Conservation (phyloP, 2,797 vertebrate genomes). For the Helostoma temminkii region DNA sequence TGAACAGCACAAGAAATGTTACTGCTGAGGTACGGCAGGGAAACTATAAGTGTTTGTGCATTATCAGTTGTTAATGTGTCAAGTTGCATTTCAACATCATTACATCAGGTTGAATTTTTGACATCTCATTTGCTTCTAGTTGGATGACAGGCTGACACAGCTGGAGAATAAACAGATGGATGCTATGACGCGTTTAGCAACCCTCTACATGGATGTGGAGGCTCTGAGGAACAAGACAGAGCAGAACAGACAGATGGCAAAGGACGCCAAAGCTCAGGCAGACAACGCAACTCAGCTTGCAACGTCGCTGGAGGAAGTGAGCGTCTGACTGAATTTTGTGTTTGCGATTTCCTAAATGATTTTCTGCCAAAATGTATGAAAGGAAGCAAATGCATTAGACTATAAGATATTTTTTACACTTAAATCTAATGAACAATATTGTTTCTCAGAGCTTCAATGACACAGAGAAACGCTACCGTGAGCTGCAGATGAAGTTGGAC, state of each 20-base stretch:
- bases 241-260: slow-evolving; percentile 76
- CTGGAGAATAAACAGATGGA: slow-evolving; percentile 83
- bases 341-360: neutral
- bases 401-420: neutral
- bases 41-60: neutral
- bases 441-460: slow-evolving; percentile 80
- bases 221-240: slow-evolving; percentile 78
- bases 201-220: slow-evolving; percentile 77
- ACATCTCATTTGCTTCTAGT: slow-evolving; percentile 60
- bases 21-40: slow-evolving; percentile 68
- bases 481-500: slow-evolving; percentile 81
- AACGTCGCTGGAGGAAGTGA: slow-evolving; percentile 80
- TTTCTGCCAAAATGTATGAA: neutral
- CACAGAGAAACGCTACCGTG: slow-evolving; percentile 74
- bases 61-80: neutral
- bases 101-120: too few species aligned
- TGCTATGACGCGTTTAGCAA: slow-evolving; percentile 79
- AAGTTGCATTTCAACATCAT: slow-evolving; percentile 3
- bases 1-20: slow-evolving; percentile 74
- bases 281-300: slow-evolving; percentile 76
- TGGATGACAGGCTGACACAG: slow-evolving; percentile 69
- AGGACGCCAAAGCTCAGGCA: slow-evolving; percentile 76
- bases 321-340: neutral
- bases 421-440: neutral
- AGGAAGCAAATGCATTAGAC: neutral